A percentile compares a stretch with the other conserved stretches of the same genome.
These are phyloP conservation scores for Periophthalmus modestus DNA, from an alignment of 2,113 vertebrate genomes.

Conservation along the genomic window DNA sequence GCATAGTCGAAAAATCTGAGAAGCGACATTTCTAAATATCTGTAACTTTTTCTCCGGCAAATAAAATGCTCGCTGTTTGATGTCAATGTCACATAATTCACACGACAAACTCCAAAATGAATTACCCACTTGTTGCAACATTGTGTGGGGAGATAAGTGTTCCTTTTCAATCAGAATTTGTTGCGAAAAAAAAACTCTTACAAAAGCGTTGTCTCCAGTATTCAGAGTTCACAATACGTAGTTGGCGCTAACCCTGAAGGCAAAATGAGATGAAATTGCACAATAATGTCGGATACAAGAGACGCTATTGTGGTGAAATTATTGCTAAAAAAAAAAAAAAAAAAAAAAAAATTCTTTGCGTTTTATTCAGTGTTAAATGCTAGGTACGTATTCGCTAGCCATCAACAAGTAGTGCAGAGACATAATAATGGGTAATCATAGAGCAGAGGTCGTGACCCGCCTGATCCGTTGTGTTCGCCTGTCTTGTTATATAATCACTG, in stretches of 20 bases:
- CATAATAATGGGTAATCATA: constrained; percentile 24
- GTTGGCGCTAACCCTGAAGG: constrained; percentile 8
- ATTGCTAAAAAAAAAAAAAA: not conserved
- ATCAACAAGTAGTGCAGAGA: constrained; percentile 19
- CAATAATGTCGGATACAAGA: not conserved
- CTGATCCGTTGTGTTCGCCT: constrained; percentile 5
- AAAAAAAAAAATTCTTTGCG: not conserved
- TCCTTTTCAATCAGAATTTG: constrained; percentile 36
- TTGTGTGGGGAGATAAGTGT: constrained; percentile 31
- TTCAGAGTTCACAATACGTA: not conserved
- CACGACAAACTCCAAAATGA: constrained; percentile 27
- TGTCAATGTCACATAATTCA: constrained; percentile 15
- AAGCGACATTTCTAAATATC: constrained; percentile 47
- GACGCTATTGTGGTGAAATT: not conserved
- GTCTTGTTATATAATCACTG: constrained; percentile 22
- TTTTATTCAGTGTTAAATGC: constrained; percentile 2
- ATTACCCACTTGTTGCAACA: constrained; percentile 31
- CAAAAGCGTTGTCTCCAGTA: not conserved
- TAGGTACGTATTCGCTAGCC: not conserved
- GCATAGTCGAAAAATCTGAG: constrained; percentile 61
- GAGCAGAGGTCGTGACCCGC: constrained; percentile 15
- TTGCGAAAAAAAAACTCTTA: constrained; percentile 16
- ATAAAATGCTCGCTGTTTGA: constrained; percentile 38
- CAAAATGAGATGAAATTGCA: constrained; percentile 12
- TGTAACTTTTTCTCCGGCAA: constrained; percentile 32